These are phyloP conservation scores for Taenaris catops DNA, from an alignment of 2,888 invertebrate species.

Conservation along the genomic window DNA sequence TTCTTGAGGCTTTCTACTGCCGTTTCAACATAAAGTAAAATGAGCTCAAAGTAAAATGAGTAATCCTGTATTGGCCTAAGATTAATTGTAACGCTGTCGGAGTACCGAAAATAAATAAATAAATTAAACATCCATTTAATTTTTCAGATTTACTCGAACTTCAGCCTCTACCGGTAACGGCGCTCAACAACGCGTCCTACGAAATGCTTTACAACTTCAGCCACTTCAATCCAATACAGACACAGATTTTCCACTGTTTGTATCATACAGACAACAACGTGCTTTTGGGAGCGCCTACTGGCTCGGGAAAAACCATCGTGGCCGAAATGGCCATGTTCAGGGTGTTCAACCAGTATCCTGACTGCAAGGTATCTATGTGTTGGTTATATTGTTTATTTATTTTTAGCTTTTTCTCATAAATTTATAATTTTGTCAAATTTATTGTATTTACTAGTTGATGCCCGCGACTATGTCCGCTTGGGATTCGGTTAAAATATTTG, in stretches of 20 bases:
- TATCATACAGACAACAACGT: slow-evolving; percentile 97
- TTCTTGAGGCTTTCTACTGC: too few relatives aligned
- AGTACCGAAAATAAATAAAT: too few relatives aligned
- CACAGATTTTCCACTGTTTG: slow-evolving; percentile 97
- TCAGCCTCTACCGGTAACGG: slow-evolving; percentile 92
- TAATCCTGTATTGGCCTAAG: too few relatives aligned
- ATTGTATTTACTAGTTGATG: too few relatives aligned
- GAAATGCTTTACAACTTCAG: slow-evolving; percentile 93
- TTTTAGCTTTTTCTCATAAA: too few relatives aligned
- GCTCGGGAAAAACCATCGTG: slow-evolving; percentile 98
- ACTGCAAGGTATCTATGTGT: slow-evolving; percentile 82
- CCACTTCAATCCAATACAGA: slow-evolving; percentile 99
- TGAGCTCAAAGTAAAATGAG: too few relatives aligned
- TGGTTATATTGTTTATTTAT: slow-evolving; percentile 1
- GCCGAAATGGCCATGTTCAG: slow-evolving; percentile 98
- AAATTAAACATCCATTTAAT: too few relatives aligned
- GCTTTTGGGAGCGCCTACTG: slow-evolving; percentile 96
- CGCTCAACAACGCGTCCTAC: slow-evolving; percentile 87
- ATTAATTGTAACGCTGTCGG: too few relatives aligned
- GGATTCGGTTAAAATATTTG: too few relatives aligned
- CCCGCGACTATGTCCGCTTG: too few relatives aligned
- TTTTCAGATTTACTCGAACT: slow-evolving; percentile 90
- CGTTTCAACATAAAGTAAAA: too few relatives aligned
- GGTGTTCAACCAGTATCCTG: slow-evolving; percentile 90
- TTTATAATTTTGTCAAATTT: too few relatives aligned